These are phyloP conservation scores for Mormyrus hasselquistii DNA, from an alignment of 2,797 vertebrate genomes.

Conservation along the genomic window DNA sequence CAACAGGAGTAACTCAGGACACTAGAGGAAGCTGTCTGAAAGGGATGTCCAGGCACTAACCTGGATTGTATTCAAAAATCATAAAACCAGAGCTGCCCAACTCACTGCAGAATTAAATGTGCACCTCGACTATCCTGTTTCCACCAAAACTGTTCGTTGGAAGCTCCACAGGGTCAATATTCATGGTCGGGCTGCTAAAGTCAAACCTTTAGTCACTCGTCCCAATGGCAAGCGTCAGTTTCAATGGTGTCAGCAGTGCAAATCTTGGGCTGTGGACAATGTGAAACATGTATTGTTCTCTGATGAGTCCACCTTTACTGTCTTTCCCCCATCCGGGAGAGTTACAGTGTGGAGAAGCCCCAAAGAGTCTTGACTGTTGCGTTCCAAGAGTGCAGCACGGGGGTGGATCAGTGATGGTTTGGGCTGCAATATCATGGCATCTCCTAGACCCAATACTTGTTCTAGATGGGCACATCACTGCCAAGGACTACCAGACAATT, in stretches of 20 bases:
- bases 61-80: background rate
- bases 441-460: background rate
- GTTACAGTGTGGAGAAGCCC: background rate
- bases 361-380: background rate
- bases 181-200: background rate
- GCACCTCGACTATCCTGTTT: background rate
- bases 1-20: background rate
- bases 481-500: background rate
- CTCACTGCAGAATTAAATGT: background rate
- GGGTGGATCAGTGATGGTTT: background rate
- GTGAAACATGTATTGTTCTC: background rate
- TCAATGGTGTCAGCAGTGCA: background rate
- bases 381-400: background rate
- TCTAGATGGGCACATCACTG: background rate
- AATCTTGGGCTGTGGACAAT: background rate
- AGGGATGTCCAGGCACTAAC: background rate
- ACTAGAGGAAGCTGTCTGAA: background rate
- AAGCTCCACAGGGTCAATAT: background rate
- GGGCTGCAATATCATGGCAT: background rate
- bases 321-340: background rate
- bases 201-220: background rate
- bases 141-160: background rate
- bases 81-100: background rate
- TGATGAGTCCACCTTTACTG: background rate
- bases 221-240: accelerated